Conservation (phyloP, 2,113 vertebrate species). For the Motacilla tschutschensis region DNA sequence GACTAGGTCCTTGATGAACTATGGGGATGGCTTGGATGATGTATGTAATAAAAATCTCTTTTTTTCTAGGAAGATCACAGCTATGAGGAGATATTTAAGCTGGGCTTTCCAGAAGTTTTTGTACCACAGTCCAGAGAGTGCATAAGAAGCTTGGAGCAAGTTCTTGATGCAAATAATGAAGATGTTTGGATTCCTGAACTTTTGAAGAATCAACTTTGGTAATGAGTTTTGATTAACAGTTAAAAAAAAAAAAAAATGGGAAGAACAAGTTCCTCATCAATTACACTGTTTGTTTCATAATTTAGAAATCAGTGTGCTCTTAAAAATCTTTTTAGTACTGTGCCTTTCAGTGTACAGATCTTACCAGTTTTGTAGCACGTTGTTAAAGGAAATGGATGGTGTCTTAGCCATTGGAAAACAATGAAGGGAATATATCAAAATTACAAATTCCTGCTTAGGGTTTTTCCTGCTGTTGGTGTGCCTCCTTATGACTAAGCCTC, state of each 20-base stretch:
- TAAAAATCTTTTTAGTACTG: not conserved
- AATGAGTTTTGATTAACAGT: not conserved
- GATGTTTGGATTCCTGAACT: conserved; percentile 12
- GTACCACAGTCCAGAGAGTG: conserved; percentile 31
- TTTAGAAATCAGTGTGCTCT: not conserved
- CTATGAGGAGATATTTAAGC: conserved; percentile 59
- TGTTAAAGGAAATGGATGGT: not conserved
- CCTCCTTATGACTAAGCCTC: conserved; percentile 21
- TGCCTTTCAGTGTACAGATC: not conserved
- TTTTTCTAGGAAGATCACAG: conserved; percentile 46
- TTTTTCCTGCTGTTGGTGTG: conserved; percentile 27
- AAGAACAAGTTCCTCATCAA: not conserved
- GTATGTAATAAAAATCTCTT: not conserved
- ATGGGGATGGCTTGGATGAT: not conserved
- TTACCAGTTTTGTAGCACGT: not conserved
- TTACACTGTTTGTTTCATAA: not conserved
- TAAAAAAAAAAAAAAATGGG: not conserved
- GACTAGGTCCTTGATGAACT: not conserved
- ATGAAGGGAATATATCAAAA: not conserved
- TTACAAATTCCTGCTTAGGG: not conserved
- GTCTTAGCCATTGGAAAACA: not conserved
- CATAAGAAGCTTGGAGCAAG: conserved; percentile 41
- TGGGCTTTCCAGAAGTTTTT: conserved; percentile 63
- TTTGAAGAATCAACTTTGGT: conserved; percentile 45
- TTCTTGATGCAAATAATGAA: conserved; percentile 34